Evolutionary conservation across 2,797 vertebrate species (phyloP).

Genomic region (Moxostoma hubbsi): DNA sequence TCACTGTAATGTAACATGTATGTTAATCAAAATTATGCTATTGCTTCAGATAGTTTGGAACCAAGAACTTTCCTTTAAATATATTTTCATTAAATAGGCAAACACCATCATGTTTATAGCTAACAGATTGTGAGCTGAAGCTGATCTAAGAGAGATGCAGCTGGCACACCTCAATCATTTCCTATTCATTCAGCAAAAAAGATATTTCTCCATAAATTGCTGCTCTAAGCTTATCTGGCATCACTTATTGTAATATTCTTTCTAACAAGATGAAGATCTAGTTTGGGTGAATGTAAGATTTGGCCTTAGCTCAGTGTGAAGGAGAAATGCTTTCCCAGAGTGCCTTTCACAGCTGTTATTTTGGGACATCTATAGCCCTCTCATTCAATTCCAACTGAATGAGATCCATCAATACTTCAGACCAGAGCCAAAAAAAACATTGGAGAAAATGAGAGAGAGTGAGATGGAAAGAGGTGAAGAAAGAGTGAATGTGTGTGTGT

Average conservation of each 20-base stretch:
- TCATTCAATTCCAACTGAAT: conserved; percentile 49
- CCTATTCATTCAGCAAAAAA: conserved; percentile 14
- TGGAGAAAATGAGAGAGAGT: conserved; percentile 27
- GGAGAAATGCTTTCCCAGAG: conserved; percentile 33
- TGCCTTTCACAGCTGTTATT: conserved; percentile 44
- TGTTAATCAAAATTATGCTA: too few relatives aligned
- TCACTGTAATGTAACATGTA: too few relatives aligned
- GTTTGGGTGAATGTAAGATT: conserved; percentile 30
- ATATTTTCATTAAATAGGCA: conserved; percentile 22
- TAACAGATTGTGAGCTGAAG: conserved; percentile 22
- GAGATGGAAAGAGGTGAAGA: not conserved
- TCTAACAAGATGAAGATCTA: conserved; percentile 21
- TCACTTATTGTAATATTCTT: conserved; percentile 1
- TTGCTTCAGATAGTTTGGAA: too few relatives aligned
- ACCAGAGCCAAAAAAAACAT: conserved; percentile 51
- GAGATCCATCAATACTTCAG: conserved; percentile 53
- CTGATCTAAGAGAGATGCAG: conserved; percentile 24
- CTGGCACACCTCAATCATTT: conserved; percentile 31
- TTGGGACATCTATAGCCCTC: conserved; percentile 39
- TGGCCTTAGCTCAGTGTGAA: conserved; percentile 20
- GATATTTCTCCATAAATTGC: conserved; percentile 18
- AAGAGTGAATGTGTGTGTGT: too few relatives aligned
- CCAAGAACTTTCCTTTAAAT: conserved; percentile 1
- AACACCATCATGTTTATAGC: conserved; percentile 28
- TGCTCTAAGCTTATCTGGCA: conserved; percentile 27